Evolutionary conservation across 2,888 invertebrate genomes (phyloP).

Genomic region (Pheosia gnoma): DNA sequence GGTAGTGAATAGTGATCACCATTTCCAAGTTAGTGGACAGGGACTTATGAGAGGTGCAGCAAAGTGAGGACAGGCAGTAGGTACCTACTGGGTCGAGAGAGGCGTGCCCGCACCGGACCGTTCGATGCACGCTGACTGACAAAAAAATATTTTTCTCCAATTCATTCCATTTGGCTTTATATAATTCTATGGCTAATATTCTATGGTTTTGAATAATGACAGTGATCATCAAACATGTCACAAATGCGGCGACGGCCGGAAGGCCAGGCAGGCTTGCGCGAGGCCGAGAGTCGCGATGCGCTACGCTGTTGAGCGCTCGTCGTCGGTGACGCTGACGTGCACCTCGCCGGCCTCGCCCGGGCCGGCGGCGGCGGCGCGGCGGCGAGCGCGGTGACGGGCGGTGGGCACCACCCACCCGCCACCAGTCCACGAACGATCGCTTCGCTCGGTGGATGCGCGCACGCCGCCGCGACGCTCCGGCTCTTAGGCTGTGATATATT

Average conservation of each 20-base stretch:
- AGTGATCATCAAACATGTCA: too few relatives aligned
- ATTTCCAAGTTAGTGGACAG: too few relatives aligned
- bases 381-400: conserved; percentile 4
- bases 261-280: not conserved
- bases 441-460: not conserved
- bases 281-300: conserved; percentile 9
- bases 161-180: too few relatives aligned
- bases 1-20: too few relatives aligned
- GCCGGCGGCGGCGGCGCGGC: conserved; percentile 16
- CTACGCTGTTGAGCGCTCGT: not conserved
- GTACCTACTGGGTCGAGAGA: too few relatives aligned
- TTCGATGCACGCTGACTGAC: too few relatives aligned
- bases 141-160: too few relatives aligned
- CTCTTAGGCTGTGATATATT: not conserved
- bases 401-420: not conserved
- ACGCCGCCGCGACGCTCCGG: not conserved
- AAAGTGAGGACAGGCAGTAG: too few relatives aligned
- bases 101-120: too few relatives aligned
- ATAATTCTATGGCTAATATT: too few relatives aligned
- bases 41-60: too few relatives aligned
- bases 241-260: not conserved
- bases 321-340: not conserved
- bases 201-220: too few relatives aligned
- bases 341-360: not conserved
- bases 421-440: conserved; percentile 1